phyloP scores from a whole-genome alignment of 2,113 vertebrate species.

The Sula dactylatra region DNA sequence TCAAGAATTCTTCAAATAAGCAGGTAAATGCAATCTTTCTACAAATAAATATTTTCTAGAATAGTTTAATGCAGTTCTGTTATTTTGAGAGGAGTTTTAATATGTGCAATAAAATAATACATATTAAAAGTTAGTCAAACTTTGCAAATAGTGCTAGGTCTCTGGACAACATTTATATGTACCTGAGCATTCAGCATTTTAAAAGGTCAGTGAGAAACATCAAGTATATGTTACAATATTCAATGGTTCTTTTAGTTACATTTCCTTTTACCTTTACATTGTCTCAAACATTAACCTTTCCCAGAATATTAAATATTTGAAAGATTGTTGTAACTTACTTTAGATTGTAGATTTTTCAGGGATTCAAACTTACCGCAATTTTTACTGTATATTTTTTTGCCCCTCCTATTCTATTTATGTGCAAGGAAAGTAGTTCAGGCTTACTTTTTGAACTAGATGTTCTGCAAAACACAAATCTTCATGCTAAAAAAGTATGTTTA shows the following conservation, averaged over 20 bases:
- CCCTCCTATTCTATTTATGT: neutral
- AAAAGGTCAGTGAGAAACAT: neutral
- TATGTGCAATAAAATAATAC: neutral
- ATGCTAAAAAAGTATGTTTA: neutral
- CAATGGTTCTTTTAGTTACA: neutral
- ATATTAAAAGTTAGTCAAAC: neutral
- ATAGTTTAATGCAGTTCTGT: neutral
- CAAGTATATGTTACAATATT: neutral
- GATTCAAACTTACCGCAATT: neutral
- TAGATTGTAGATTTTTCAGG: neutral
- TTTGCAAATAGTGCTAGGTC: neutral
- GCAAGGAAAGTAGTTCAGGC: neutral
- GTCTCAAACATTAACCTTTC: neutral
- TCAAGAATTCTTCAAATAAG: constrained; percentile 22
- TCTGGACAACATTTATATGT: neutral
- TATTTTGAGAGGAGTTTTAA: neutral
- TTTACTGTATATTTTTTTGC: neutral
- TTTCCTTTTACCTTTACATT: neutral
- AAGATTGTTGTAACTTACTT: neutral
- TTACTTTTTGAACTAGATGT: neutral
- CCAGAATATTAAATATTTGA: neutral
- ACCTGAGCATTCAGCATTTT: neutral
- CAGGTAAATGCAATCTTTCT: constrained; percentile 46
- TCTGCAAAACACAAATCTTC: neutral
- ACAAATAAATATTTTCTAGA: neutral